Evolutionary conservation across 2,888 invertebrate genomes (phyloP).

Genomic region (Polydesmus complanatus): DNA sequence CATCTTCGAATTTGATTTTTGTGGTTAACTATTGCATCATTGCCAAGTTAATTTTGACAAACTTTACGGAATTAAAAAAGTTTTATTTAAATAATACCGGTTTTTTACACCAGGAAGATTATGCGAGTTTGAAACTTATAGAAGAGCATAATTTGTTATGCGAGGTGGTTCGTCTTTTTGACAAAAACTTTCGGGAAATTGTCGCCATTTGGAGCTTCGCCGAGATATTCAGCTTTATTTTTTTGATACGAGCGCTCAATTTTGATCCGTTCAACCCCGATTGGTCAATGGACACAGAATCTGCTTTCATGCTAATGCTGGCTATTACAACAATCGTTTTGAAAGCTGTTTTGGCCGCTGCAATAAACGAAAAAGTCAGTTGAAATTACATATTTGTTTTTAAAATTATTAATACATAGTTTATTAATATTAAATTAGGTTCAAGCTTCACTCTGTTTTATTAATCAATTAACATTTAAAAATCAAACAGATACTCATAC

Average conservation of each 20-base stretch:
- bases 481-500: too few relatives aligned
- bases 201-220: neutral
- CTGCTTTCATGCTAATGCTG: neutral
- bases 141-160: neutral
- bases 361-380: neutral
- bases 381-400: neutral
- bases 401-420: neutral
- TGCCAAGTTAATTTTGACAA: neutral
- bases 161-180: neutral
- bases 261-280: neutral
- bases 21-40: neutral
- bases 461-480: neutral
- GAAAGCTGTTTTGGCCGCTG: neutral
- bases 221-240: neutral
- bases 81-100: too few relatives aligned
- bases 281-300: neutral
- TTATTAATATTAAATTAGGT: neutral
- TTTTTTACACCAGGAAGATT: too few relatives aligned
- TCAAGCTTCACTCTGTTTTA: neutral
- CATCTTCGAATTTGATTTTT: too few relatives aligned
- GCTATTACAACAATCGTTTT: neutral
- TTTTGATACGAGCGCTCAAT: neutral
- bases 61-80: too few relatives aligned
- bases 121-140: too few relatives aligned
- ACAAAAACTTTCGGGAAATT: neutral